Base-by-base conservation (phyloP, 2,888 invertebrate genomes). In the Harmothoe impar region DNA sequence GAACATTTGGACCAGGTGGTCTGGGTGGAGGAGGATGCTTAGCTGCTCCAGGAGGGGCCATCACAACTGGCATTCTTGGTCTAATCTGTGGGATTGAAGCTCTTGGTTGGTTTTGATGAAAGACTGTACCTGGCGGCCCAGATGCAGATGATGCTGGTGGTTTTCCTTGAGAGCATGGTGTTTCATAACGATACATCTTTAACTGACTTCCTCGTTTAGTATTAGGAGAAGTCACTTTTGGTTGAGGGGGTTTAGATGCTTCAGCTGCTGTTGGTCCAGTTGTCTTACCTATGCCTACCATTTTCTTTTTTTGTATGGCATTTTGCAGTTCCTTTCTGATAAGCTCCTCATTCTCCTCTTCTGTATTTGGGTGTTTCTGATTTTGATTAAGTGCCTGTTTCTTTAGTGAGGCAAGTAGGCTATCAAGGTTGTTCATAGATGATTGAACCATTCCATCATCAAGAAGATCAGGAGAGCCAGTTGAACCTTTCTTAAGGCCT, bases 361-460 rank as follows among this genome's bases (percentile, higher is more conserved):
- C 81, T 81, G 81, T 81, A 15, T 17, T 43, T 20, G 15, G 33
- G 3, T 81, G 7, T 1, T 43, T 33, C 43, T 35, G 17, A 35
- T 81, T 33, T 81, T 81, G 81, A 43, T 81, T 23, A 0, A 43
- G 43, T 5, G 81, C 43, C 43, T 81, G 33, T 43, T 81, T 33
- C 25, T 81, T 81, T 35, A 81, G 43, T 43, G 81, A 81, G 0
- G 81, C 81, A 33, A 81, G 81, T 5, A 81, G 81, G 33, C 33
- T n/a, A 43, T 81, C 81, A 81, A 81, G 43, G 81, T 81, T 81
- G 33, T 33, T 81, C 81, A 81, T 35, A n/a, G 81, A 35, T 15
- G 81, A 81, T 35, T 81, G 81, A 33, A 81, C 81, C 81, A 81
- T 81, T 15, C 0, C 20, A 20, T 81, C 81, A 43, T 81, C 81